These are phyloP conservation scores for Rhynchonycteris naso DNA, from an alignment of 2,797 vertebrate species.

Conservation along the genomic window DNA sequence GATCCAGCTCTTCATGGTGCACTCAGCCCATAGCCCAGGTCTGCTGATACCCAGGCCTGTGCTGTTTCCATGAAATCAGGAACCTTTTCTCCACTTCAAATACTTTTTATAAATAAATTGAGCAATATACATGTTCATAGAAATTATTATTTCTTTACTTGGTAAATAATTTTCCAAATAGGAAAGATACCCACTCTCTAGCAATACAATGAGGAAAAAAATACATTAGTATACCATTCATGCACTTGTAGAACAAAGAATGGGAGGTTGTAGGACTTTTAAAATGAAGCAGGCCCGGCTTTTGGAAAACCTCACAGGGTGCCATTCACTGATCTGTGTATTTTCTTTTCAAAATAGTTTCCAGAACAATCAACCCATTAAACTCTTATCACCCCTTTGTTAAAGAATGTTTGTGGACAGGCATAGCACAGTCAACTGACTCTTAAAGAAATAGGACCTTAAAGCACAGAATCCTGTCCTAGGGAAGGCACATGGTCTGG, in stretches of 20 bases:
- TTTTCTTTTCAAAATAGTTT: constrained; percentile 11
- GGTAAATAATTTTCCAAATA: constrained; percentile 15
- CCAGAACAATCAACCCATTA: background rate
- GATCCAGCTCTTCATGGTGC: background rate
- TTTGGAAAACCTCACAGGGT: background rate
- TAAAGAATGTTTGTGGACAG: background rate
- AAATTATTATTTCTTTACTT: background rate
- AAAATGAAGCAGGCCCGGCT: background rate
- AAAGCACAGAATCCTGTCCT: background rate
- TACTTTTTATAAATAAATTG: background rate
- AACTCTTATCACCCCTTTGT: background rate
- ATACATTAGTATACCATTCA: background rate
- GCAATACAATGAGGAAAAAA: constrained; percentile 8
- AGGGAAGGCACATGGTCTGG: background rate
- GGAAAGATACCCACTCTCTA: background rate
- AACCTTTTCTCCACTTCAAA: background rate
- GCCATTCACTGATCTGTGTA: background rate
- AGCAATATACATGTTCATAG: background rate
- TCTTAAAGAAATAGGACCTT: background rate
- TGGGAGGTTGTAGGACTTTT: background rate
- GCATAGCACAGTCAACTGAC: background rate
- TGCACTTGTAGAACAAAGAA: background rate
- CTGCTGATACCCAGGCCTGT: background rate
- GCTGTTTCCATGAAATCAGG: background rate
- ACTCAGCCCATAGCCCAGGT: background rate